Evolutionary conservation across 2,888 invertebrate genomes (phyloP).

Genomic region (Himalopsyche kuldschensis): DNA sequence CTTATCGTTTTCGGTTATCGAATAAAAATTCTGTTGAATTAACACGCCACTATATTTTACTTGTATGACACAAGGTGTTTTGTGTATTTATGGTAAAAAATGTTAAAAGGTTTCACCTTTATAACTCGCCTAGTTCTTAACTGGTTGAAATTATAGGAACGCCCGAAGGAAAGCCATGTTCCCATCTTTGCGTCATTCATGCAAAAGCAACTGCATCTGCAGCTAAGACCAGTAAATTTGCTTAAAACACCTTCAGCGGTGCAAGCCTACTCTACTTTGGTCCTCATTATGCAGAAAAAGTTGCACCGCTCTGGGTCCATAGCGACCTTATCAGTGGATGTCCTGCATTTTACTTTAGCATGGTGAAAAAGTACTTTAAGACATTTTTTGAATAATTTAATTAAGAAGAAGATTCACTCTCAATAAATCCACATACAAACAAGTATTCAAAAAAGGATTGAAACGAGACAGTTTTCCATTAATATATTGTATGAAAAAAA

Average conservation of each 20-base stretch:
- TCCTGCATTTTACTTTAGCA: neutral
- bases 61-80: too few species aligned
- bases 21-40: too few species aligned
- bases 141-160: neutral
- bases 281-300: conserved; percentile 17
- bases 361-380: neutral
- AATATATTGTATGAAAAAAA: too few species aligned
- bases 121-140: neutral
- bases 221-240: neutral
- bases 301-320: conserved; percentile 16
- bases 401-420: too few species aligned
- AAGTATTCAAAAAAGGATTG: too few species aligned
- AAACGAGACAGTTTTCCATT: too few species aligned
- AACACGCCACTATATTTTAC: too few species aligned
- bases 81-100: neutral
- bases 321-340: neutral
- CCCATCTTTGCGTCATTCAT: neutral
- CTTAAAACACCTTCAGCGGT: conserved; percentile 8
- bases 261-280: conserved; percentile 10
- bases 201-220: neutral
- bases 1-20: too few species aligned
- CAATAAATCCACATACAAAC: too few species aligned
- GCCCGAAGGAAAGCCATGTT: neutral
- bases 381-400: too few species aligned
- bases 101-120: neutral